These are phyloP conservation scores for Oeneis ivallda DNA, from an alignment of 2,888 invertebrate species.

Conservation along the genomic window DNA sequence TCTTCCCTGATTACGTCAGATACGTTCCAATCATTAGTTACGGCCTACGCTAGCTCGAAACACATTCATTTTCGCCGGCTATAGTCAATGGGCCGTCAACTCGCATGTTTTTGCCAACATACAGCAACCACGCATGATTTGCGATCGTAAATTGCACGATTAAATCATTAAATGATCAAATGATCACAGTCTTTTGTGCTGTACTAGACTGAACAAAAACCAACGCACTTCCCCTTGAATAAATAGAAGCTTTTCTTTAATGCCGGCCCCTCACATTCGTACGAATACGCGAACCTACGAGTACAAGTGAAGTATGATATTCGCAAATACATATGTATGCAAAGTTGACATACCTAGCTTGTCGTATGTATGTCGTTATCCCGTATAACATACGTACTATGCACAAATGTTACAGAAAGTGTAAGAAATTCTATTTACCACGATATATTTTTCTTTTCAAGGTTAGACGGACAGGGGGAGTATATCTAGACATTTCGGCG, in stretches of 20 bases:
- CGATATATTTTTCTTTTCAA: background rate
- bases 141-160: slow-evolving; percentile 26
- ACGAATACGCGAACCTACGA: too few species aligned
- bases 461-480: background rate
- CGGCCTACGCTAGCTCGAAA: slow-evolving; percentile 14
- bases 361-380: too few species aligned
- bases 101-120: slow-evolving; percentile 21
- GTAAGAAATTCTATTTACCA: too few species aligned
- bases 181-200: slow-evolving; percentile 10
- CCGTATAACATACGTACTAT: too few species aligned
- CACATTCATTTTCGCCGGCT: slow-evolving; percentile 15
- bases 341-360: too few species aligned
- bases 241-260: too few species aligned
- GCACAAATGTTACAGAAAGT: too few species aligned
- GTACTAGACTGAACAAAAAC: background rate
- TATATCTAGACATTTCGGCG: slow-evolving; percentile 6
- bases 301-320: too few species aligned
- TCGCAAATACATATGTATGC: too few species aligned
- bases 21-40: slow-evolving; percentile 17
- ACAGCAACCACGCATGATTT: slow-evolving; percentile 25
- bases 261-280: too few species aligned
- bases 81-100: slow-evolving; percentile 21
- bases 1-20: slow-evolving; percentile 7
- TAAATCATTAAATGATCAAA: slow-evolving; percentile 32
- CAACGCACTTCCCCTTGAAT: background rate